Evolutionary conservation across 2,888 invertebrate species (phyloP).

Genomic region (Yponomeuta malinellus): DNA sequence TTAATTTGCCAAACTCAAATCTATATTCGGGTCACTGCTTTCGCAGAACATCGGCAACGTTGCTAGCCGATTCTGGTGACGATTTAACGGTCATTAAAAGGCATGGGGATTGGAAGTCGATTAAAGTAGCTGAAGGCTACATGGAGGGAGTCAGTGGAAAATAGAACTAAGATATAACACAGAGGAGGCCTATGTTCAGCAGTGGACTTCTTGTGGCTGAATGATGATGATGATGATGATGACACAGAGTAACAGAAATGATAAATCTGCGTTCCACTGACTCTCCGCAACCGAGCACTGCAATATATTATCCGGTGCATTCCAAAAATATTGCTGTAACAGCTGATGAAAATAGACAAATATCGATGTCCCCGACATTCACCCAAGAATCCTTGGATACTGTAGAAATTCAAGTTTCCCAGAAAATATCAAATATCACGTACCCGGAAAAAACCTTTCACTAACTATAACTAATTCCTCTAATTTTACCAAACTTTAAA

Average conservation of each 20-base stretch:
- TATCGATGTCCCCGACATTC: slow-evolving; percentile 25
- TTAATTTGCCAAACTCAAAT: slow-evolving; percentile 20
- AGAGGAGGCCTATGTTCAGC: no score
- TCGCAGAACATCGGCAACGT: slow-evolving; percentile 22
- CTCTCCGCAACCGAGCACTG: no score
- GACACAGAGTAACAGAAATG: no score
- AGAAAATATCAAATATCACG: background rate
- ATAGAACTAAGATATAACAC: background rate
- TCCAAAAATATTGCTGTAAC: slow-evolving; percentile 10
- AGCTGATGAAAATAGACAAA: slow-evolving; percentile 39
- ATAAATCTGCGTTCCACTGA: no score
- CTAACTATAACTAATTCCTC: no score
- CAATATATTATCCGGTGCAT: no score
- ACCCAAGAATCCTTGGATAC: background rate
- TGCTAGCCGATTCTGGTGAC: slow-evolving; percentile 14
- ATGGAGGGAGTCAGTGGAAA: slow-evolving; percentile 20
- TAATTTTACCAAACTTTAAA: no score
- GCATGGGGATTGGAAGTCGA: slow-evolving; percentile 23
- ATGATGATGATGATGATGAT: no score
- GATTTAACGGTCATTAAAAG: slow-evolving; percentile 18
- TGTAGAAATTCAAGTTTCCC: background rate
- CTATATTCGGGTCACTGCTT: slow-evolving; percentile 23
- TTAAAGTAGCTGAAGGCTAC: slow-evolving; percentile 19
- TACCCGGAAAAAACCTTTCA: background rate
- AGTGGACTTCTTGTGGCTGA: no score